phyloP scores from a whole-genome alignment of 2,888 invertebrate genomes.

The Pachliopta kotzebuea region DNA sequence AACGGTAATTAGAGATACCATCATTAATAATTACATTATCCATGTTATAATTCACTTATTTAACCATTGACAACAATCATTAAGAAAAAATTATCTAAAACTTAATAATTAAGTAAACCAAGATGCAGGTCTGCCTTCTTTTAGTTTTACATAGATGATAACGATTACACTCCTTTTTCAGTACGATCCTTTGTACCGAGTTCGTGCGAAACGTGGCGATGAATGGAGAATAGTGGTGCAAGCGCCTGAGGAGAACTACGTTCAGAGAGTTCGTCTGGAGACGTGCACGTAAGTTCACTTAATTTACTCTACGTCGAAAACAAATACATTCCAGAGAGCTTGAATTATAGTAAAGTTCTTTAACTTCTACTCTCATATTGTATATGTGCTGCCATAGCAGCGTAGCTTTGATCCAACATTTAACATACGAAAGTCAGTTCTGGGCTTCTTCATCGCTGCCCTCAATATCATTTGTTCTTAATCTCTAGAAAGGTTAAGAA shows the following conservation, averaged over 20 bases:
- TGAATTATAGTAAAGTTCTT: neutral
- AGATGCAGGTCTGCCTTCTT: neutral
- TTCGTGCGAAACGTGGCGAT: conserved; percentile 44
- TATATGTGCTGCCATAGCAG: neutral
- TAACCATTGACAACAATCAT: neutral
- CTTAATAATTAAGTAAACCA: neutral
- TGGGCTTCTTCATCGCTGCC: too few relatives aligned
- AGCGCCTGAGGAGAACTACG: conserved; percentile 56
- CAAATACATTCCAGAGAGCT: too few relatives aligned
- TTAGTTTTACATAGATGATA: neutral
- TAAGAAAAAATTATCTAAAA: neutral
- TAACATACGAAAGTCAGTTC: too few relatives aligned
- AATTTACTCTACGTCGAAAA: neutral
- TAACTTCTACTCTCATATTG: neutral
- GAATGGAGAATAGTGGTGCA: conserved; percentile 59
- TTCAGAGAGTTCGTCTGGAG: conserved; percentile 61
- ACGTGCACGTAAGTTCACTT: conserved; percentile 53
- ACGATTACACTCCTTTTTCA: conserved; percentile 41
- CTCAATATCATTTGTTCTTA: neutral
- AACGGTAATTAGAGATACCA: conserved; percentile 43
- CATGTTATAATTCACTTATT: neutral
- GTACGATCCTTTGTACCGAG: conserved; percentile 61
- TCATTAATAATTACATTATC: neutral
- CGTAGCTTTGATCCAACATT: neutral
- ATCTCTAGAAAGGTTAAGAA: neutral